A percentile compares a stretch with the other conserved stretches of the same genome.
These are phyloP conservation scores for Acrocyrtus sp. DNA, from an alignment of 2,888 invertebrate species.

Conservation along the genomic window DNA sequence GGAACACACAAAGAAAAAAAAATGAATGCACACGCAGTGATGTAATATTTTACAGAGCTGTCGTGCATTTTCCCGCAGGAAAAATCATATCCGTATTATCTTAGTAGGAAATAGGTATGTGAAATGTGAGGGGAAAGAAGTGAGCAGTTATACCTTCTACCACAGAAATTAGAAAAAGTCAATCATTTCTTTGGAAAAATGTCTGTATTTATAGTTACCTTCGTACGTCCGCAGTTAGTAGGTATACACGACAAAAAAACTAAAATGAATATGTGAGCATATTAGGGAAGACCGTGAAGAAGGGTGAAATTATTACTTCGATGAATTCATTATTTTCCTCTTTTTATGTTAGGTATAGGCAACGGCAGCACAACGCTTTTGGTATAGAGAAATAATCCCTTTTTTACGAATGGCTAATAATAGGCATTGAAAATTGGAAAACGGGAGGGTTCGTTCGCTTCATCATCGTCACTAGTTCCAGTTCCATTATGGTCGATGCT, in stretches of 20 bases:
- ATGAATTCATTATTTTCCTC: slow-evolving; percentile 37
- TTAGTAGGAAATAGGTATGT: background rate
- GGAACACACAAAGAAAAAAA: no score
- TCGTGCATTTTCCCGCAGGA: background rate
- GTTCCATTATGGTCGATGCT: background rate
- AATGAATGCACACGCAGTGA: no score
- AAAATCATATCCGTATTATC: background rate
- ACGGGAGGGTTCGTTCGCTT: slow-evolving; percentile 23
- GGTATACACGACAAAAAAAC: no score
- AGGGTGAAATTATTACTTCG: slow-evolving; percentile 29
- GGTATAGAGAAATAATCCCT: background rate
- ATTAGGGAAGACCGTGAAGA: slow-evolving; percentile 12
- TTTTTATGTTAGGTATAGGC: background rate
- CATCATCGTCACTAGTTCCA: background rate
- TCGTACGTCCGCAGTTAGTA: no score
- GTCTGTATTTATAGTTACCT: slow-evolving; percentile 8
- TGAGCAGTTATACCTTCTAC: no score
- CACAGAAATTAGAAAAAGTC: slow-evolving; percentile 9
- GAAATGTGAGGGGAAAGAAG: no score
- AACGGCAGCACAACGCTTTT: background rate
- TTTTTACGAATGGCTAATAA: slow-evolving; percentile 11
- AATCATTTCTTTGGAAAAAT: slow-evolving; percentile 10
- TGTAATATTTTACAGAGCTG: background rate
- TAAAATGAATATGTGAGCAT: background rate
- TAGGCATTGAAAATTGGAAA: slow-evolving; percentile 41